Conservation (phyloP, 2,888 invertebrate genomes). For the Noctua janthina region DNA sequence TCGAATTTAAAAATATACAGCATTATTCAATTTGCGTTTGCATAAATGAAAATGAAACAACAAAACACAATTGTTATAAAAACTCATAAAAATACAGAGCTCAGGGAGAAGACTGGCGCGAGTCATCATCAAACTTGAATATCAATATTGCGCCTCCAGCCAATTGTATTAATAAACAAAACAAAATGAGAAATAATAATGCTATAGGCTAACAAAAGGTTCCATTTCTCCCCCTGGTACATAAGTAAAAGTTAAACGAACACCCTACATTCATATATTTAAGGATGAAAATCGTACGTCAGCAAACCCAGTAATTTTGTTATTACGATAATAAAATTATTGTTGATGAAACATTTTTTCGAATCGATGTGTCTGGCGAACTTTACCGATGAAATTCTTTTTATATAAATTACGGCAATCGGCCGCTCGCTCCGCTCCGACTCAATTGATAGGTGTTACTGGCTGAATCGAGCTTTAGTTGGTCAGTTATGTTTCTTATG, state of each 20-base stretch:
- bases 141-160: slow-evolving; percentile 90
- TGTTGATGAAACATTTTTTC: slow-evolving; percentile 90
- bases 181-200: slow-evolving; percentile 91
- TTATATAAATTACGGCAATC: slow-evolving; percentile 90
- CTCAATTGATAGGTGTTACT: slow-evolving; percentile 87
- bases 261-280: slow-evolving; percentile 79
- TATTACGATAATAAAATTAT: slow-evolving; percentile 91
- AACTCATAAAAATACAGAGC: slow-evolving; percentile 87
- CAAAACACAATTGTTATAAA: slow-evolving; percentile 83
- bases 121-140: slow-evolving; percentile 90
- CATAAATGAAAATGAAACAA: slow-evolving; percentile 79
- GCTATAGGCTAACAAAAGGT: slow-evolving; percentile 91
- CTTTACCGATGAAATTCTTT: slow-evolving; percentile 88
- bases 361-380: slow-evolving; percentile 89
- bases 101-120: slow-evolving; percentile 84
- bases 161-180: slow-evolving; percentile 91
- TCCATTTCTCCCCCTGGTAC: slow-evolving; percentile 89
- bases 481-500: slow-evolving; percentile 68
- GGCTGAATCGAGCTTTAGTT: slow-evolving; percentile 75
- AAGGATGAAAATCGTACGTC: slow-evolving; percentile 85
- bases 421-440: slow-evolving; percentile 79
- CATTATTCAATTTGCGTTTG: slow-evolving; percentile 71
- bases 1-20: slow-evolving; percentile 28
- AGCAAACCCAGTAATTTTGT: slow-evolving; percentile 88
- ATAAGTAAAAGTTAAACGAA: slow-evolving; percentile 81